Percentiles rank a stretch among this genome's conserved stretches.
These are phyloP conservation scores for Drosophila takahashii DNA, from an alignment of 1,140 invertebrate species.

Conservation along the genomic window DNA sequence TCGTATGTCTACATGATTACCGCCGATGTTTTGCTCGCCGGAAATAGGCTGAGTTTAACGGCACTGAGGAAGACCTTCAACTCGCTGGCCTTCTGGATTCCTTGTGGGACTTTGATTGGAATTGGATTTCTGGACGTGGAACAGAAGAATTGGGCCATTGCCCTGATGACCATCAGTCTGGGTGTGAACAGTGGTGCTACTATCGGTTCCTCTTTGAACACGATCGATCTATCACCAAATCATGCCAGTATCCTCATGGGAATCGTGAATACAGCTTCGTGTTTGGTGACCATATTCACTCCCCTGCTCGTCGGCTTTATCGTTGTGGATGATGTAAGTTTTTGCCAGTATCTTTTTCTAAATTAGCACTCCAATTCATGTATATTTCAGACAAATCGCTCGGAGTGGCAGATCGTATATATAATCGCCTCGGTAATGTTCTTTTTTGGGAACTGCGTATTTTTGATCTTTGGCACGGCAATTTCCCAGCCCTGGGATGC, in stretches of 20 bases:
- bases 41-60: slow-evolving; percentile 48
- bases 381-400: slow-evolving; percentile 91
- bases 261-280: slow-evolving; percentile 90
- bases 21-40: slow-evolving; percentile 52
- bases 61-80: slow-evolving; percentile 88
- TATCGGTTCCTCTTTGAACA: no score
- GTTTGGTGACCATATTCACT: slow-evolving; percentile 89
- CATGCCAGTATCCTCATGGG: slow-evolving; percentile 89
- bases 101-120: slow-evolving; percentile 88
- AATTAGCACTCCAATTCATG: no score
- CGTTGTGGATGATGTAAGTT: slow-evolving; percentile 87
- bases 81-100: slow-evolving; percentile 87
- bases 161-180: slow-evolving; percentile 89
- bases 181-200: slow-evolving; percentile 90
- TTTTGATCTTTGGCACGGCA: slow-evolving; percentile 89
- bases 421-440: slow-evolving; percentile 66
- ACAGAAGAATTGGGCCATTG: slow-evolving; percentile 86
- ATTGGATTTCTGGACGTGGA: slow-evolving; percentile 87
- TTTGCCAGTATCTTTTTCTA: no score
- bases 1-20: slow-evolving; percentile 87
- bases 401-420: slow-evolving; percentile 88
- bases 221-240: slow-evolving; percentile 91
- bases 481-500: slow-evolving; percentile 92
- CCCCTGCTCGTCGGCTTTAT: slow-evolving; percentile 88
- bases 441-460: slow-evolving; percentile 64